These are phyloP conservation scores for Gallinago stenura DNA, from an alignment of 2,797 vertebrate species.

Conservation along the genomic window DNA sequence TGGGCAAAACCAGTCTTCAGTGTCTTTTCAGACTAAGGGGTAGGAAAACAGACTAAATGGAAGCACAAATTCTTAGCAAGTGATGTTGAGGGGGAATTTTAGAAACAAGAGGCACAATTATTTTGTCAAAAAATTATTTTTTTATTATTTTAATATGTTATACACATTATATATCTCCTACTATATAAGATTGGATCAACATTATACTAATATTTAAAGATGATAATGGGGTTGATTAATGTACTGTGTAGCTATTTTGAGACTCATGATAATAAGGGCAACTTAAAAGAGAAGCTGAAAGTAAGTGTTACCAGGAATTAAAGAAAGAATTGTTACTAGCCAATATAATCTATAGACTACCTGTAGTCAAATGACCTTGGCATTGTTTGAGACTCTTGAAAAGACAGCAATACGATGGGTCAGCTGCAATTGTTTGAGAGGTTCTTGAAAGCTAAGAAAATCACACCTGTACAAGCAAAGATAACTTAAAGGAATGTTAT, in stretches of 20 bases:
- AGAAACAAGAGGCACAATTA: neutral
- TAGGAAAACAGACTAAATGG: neutral
- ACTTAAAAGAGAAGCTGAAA: neutral
- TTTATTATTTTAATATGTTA: neutral
- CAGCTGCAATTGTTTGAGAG: neutral
- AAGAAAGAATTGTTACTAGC: neutral
- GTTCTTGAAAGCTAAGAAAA: neutral
- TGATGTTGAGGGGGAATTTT: neutral
- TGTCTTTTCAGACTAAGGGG: neutral
- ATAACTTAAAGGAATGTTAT: neutral
- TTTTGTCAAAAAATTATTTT: rapidly evolving
- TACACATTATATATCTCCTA: neutral
- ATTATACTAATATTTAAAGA: neutral
- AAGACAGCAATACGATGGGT: neutral
- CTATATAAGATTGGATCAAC: neutral
- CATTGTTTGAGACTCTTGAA: neutral
- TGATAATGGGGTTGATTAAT: neutral
- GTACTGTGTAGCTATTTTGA: neutral
- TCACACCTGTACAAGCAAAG: neutral
- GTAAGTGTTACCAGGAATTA: neutral
- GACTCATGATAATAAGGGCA: rapidly evolving
- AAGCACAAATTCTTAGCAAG: neutral
- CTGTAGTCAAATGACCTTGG: neutral
- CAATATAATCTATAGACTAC: neutral
- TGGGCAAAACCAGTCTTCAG: neutral